Percentiles rank a stretch among this genome's conserved stretches.
phyloP scores from a whole-genome alignment of 2,797 vertebrate species.

The Loris lydekkerianus region DNA sequence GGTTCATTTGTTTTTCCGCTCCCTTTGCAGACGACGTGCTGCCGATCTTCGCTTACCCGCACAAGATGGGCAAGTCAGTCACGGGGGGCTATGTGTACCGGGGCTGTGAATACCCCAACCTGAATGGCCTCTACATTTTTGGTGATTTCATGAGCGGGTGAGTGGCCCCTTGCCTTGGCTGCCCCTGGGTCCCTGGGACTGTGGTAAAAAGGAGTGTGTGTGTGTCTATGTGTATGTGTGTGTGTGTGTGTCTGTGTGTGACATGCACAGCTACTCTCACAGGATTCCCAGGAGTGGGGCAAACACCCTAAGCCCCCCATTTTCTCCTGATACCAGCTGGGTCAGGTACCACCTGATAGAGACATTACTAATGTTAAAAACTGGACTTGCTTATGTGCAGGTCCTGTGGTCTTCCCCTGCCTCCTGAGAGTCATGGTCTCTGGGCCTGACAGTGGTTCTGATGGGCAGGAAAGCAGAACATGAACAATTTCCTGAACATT shows the following conservation, averaged over 20 bases:
- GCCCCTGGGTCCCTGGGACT: neutral
- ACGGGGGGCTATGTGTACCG: constrained; percentile 97
- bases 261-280: neutral
- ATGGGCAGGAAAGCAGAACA: neutral
- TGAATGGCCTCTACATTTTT: constrained; percentile 97
- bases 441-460: neutral
- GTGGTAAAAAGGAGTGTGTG: neutral
- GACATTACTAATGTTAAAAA: no score
- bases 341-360: neutral
- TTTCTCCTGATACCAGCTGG: neutral
- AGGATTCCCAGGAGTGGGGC: neutral
- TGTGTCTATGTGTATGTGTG: neutral
- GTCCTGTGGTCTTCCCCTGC: rapidly evolving
- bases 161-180: constrained; percentile 64
- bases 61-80: constrained; percentile 97
- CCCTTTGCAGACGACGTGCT: constrained; percentile 93
- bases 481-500: rapidly evolving
- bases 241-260: neutral
- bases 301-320: rapidly evolving
- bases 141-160: constrained; percentile 99
- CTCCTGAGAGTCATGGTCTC: neutral
- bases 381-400: neutral
- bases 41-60: constrained; percentile 96
- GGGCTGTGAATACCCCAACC: constrained; percentile 96
- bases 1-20: neutral